Evolutionary conservation across 2,797 vertebrate genomes (phyloP).

Genomic region (Passerculus sandwichensis): DNA sequence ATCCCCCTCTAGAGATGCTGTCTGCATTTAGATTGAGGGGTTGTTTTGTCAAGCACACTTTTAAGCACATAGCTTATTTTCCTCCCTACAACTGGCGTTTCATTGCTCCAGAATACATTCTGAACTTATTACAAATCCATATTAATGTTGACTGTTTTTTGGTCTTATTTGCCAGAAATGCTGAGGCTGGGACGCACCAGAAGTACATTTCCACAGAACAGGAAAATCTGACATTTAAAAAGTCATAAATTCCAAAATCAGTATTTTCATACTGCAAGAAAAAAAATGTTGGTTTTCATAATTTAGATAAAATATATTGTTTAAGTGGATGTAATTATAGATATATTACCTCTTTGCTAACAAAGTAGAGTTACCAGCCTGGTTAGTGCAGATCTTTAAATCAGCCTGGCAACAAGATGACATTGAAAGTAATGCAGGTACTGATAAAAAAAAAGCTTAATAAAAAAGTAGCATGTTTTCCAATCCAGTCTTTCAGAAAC

Average conservation of each 20-base stretch:
- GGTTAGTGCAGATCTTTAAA: neutral
- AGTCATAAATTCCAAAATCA: neutral
- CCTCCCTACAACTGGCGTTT: neutral
- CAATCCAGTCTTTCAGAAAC: conserved; percentile 68
- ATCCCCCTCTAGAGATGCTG: neutral
- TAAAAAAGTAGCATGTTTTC: conserved; percentile 68
- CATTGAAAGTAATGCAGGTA: neutral
- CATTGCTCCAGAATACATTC: neutral
- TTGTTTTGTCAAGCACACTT: neutral
- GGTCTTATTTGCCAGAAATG: neutral
- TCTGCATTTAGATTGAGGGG: conserved; percentile 36
- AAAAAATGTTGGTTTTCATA: neutral
- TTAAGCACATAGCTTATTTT: neutral
- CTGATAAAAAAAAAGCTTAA: conserved; percentile 46
- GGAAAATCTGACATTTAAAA: neutral
- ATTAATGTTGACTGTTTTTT: neutral
- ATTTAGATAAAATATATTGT: neutral
- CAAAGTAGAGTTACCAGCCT: neutral
- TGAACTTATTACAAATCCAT: neutral
- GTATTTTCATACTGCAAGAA: neutral
- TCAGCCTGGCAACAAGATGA: neutral
- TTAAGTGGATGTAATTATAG: neutral
- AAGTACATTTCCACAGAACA: neutral
- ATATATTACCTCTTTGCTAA: neutral
- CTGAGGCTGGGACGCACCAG: neutral